These are phyloP conservation scores for Leucoma salicis DNA, from an alignment of 2,888 invertebrate genomes.

Conservation along the genomic window DNA sequence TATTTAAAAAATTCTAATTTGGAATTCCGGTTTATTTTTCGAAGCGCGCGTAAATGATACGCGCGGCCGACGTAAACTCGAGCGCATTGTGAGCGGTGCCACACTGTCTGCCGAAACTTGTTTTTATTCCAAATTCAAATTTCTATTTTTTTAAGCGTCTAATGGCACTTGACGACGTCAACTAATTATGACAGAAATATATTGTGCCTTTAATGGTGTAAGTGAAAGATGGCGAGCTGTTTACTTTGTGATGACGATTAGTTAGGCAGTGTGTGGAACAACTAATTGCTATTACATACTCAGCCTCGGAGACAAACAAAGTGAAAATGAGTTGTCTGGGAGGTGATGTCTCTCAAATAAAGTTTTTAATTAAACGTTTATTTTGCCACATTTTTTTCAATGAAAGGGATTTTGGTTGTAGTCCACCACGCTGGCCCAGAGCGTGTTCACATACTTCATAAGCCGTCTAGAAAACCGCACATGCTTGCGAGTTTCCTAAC, in stretches of 20 bases:
- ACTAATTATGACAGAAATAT: constrained; percentile 28
- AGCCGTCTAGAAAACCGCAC: too few species aligned
- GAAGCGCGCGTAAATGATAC: constrained; percentile 42
- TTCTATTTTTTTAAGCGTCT: constrained; percentile 42
- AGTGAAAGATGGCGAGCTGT: constrained; percentile 1
- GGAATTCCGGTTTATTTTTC: constrained; percentile 38
- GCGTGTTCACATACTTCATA: too few species aligned
- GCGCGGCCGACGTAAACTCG: constrained; percentile 41
- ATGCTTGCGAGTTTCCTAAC: too few species aligned
- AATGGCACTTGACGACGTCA: constrained; percentile 54
- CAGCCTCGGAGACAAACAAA: too few species aligned
- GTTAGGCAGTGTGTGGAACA: too few species aligned
- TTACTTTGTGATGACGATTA: not conserved
- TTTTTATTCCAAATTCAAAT: constrained; percentile 44
- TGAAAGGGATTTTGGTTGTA: too few species aligned
- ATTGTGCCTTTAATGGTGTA: constrained; percentile 11
- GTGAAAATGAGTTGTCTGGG: too few species aligned
- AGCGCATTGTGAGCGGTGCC: constrained; percentile 67
- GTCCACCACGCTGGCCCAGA: too few species aligned
- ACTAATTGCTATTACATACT: too few species aligned
- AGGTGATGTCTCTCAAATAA: too few species aligned
- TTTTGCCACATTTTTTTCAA: too few species aligned
- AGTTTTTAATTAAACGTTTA: too few species aligned
- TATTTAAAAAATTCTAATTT: not conserved
- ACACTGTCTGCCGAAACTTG: constrained; percentile 61